These are phyloP conservation scores for Tragelaphus imberbis DNA, from an alignment of 2,113 vertebrate species.

Conservation along the genomic window DNA sequence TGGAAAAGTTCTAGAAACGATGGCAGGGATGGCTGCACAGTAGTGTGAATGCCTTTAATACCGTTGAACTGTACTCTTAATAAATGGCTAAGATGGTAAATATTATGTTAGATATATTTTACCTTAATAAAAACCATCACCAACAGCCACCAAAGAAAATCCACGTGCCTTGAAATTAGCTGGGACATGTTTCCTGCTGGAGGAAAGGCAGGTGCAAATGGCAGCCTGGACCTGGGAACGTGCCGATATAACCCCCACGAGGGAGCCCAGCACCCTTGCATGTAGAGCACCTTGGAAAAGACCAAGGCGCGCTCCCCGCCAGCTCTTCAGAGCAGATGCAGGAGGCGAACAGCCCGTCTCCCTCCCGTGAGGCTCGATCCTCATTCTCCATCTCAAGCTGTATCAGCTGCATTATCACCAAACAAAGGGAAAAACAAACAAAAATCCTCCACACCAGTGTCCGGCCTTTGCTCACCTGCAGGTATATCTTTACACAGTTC, in stretches of 20 bases:
- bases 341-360: accelerated
- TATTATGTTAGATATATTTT: neutral
- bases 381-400: neutral
- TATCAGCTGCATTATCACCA: accelerated
- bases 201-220: neutral
- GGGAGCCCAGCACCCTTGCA: neutral
- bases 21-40: neutral
- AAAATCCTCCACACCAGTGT: accelerated
- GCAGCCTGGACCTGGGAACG: neutral
- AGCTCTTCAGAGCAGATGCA: neutral
- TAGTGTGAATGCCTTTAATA: neutral
- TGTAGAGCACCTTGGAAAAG: no score
- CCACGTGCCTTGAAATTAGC: neutral
- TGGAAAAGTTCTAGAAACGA: neutral
- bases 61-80: neutral
- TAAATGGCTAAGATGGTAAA: no score
- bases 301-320: accelerated
- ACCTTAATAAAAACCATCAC: neutral
- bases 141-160: neutral
- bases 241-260: accelerated
- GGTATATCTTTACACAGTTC: neutral
- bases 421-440: neutral
- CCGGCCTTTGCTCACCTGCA: no score
- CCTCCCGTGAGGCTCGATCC: neutral
- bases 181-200: accelerated